phyloP scores from a whole-genome alignment of 2,797 vertebrate genomes.

The Oryzias sinensis region DNA sequence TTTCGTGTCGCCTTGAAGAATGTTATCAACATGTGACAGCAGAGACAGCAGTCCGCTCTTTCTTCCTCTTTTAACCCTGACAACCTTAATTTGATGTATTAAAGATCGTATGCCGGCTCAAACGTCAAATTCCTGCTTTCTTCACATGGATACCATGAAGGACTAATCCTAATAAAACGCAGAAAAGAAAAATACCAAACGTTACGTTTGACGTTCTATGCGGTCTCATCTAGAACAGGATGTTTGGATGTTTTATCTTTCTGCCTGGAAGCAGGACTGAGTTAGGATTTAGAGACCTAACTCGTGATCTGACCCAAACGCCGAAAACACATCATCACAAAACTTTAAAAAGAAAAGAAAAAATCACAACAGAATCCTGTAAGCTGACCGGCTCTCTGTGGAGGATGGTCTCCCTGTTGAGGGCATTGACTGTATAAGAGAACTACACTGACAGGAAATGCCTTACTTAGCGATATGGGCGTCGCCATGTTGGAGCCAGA shows the following conservation, averaged over 20 bases:
- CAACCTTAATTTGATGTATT: slow-evolving; percentile 27
- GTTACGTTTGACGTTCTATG: neutral
- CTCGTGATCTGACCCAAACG: too few species aligned
- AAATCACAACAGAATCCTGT: too few species aligned
- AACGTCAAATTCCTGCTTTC: neutral
- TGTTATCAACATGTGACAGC: slow-evolving; percentile 12
- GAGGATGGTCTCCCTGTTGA: too few species aligned
- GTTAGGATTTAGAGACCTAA: too few species aligned
- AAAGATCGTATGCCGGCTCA: slow-evolving; percentile 22
- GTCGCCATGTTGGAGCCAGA: too few species aligned
- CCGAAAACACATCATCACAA: too few species aligned
- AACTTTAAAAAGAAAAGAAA: too few species aligned
- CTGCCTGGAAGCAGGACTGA: neutral
- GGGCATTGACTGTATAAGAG: too few species aligned
- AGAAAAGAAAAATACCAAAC: neutral
- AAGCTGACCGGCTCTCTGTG: too few species aligned
- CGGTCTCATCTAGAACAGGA: too few species aligned
- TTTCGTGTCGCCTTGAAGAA: neutral
- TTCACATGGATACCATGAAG: slow-evolving; percentile 8
- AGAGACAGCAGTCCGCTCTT: neutral
- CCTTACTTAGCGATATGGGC: too few species aligned
- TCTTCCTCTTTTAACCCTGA: slow-evolving; percentile 17
- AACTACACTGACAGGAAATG: too few species aligned
- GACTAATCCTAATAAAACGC: slow-evolving; percentile 1
- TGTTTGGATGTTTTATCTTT: neutral